Conservation (phyloP, 2,113 vertebrate species). For the Bungarus multicinctus region DNA sequence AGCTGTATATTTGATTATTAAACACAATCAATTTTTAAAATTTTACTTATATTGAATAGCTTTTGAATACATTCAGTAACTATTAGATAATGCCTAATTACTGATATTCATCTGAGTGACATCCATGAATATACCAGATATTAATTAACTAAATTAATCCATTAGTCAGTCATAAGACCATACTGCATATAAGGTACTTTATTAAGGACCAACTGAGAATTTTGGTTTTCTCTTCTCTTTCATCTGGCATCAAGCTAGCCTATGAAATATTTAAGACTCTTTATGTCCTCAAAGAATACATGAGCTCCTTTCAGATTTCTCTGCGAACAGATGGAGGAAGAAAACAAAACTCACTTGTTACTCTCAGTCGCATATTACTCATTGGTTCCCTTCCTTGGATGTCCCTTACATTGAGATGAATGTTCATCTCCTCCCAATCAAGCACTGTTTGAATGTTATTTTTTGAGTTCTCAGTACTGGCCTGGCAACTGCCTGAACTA, state of each 20-base stretch:
- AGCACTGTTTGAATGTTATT: not conserved
- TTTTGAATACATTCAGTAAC: not conserved
- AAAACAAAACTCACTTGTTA: not conserved
- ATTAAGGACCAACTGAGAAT: not conserved
- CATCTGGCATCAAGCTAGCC: not conserved
- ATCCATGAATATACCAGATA: rapidly evolving
- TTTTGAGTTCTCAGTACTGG: not conserved
- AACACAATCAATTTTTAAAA: not conserved
- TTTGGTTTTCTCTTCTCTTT: not conserved
- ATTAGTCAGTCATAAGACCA: not conserved
- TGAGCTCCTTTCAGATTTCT: not conserved
- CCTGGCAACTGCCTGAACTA: not conserved
- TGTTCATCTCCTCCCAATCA: not conserved
- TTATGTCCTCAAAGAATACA: not conserved
- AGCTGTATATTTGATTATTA: not conserved
- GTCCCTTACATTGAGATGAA: not conserved
- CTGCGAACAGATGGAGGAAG: not conserved
- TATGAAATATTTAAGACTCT: not conserved
- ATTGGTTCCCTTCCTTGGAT: not conserved
- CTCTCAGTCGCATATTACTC: not conserved
- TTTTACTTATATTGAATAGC: not conserved
- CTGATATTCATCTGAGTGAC: not conserved
- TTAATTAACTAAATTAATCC: not conserved
- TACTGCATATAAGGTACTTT: not conserved
- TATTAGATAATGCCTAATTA: not conserved